Percentiles rank a stretch among this genome's conserved stretches.
Evolutionary conservation across 2,797 vertebrate genomes (phyloP).

Genomic region (Knipowitschia caucasica): DNA sequence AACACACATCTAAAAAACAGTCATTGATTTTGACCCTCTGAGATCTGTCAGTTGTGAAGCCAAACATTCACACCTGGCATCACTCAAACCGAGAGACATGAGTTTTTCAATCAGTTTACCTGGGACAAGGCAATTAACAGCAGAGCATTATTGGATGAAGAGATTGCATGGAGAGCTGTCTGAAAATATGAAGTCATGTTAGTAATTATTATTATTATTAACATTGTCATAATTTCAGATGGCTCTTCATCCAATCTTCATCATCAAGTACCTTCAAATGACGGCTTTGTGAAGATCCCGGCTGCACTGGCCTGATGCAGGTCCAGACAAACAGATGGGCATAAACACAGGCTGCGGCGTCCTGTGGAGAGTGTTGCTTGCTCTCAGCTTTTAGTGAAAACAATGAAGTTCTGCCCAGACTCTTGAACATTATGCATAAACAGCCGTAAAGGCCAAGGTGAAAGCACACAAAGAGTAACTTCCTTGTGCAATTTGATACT

Average conservation of each 20-base stretch:
- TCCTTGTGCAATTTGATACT: constrained; percentile 35
- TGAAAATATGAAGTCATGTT: too few species aligned
- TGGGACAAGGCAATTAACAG: too few species aligned
- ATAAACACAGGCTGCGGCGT: constrained; percentile 78
- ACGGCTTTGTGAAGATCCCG: constrained; percentile 29
- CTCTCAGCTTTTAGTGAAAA: constrained; percentile 77
- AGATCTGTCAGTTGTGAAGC: too few species aligned
- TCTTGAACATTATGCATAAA: constrained; percentile 55
- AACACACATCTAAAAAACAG: too few species aligned
- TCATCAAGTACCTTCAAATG: constrained; percentile 31
- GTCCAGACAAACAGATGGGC: constrained; percentile 72
- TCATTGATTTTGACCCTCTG: too few species aligned
- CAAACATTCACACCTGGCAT: too few species aligned
- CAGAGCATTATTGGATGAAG: too few species aligned
- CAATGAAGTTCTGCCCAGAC: constrained; percentile 74
- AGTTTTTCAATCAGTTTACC: too few species aligned
- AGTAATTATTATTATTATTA: too few species aligned
- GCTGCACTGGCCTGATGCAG: constrained; percentile 55
- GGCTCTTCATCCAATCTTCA: constrained; percentile 30
- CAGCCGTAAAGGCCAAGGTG: constrained; percentile 71
- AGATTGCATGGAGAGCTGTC: too few species aligned
- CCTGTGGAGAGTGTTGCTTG: constrained; percentile 75
- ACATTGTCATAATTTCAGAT: constrained; percentile 16
- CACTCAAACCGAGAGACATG: too few species aligned
- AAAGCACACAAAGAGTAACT: constrained; percentile 45